Evolutionary conservation across 2,113 vertebrate species (phyloP), one percentile per base, ranked within the genome.

Genomic region (Micronisus gabar): DNA sequence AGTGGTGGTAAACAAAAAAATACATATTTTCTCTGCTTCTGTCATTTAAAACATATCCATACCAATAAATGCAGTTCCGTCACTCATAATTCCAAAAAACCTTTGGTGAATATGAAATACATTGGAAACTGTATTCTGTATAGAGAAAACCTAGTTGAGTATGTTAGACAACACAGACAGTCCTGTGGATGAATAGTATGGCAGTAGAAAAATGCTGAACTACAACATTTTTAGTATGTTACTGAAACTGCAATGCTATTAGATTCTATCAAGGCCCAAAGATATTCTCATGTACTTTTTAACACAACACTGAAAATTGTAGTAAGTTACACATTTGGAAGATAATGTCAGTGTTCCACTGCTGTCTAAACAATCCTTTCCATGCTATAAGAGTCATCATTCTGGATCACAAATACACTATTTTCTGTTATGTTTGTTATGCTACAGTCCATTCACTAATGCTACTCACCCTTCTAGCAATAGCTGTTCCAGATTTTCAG

Each of bases 401-500:
- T 88, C 34, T 89, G 52, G 23, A 63, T 68, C 45, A 81, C 52
- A 79, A 90, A 67, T 16, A 20, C 2, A 9, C n/a, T 53, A 34
- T 53, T 67, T 67, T 59, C n/a, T 66, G 8, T 30, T 56, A 56
- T 1, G 11, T 58, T 61, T 84, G 19, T 59, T 61, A 29, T 15
- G 25, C 40, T 70, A 47, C 11, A 48, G 34, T 32, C 23, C 25
- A 50, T 53, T 41, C 32, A 63, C 4, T 59, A 53, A 41, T 20
- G 16, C 18, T 45, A 61, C 89, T 98, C 95, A 99, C 99, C 99
- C 99, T 97, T 99, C 99, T 50, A 99, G 80, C 14, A 95, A 86
- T 43, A 99, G 98, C 93, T 99, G 99, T 61, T 99, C 99, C 68
- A 99, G 97, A 13, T 97, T 98, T 66, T 98, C 95, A 86, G 95